Base-by-base conservation (phyloP, 2,113 vertebrate genomes). In the Cromileptes altivelis region DNA sequence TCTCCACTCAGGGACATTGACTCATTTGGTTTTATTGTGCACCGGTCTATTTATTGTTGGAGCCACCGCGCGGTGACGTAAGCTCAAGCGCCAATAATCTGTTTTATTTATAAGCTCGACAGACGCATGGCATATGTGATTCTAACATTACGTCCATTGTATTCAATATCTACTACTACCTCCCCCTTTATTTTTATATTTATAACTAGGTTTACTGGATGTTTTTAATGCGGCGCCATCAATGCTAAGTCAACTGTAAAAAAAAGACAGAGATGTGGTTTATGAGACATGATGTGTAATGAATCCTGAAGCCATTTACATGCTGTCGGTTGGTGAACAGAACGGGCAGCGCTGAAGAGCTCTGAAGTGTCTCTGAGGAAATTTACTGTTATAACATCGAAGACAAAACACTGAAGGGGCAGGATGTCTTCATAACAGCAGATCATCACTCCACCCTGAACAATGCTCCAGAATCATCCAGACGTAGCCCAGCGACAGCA, bases 281-380 rank as follows among this genome's bases (percentile, higher is more conserved):
- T 86, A 90, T 78, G 85, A 80, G 81, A 78, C 30, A 15, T 7
- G 8, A 33, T 37, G 81, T 81, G 76, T 71, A 85, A 89, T 82
- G 88, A 90, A 88, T 91, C 91, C 78, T 45, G 64, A 81, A 83
- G 77, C 75, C 75, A 76, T 90, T 84, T 85, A 58, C 83, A 82
- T 88, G 81, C 63, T 58, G 83, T 75, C 50, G 5, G 56, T 30
- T 14, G 19, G 78, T 50, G 78, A 89, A 65, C 75, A 78, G 60
- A 90, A 23, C 5, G 12, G 68, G 47, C 23, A 45, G 53, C 50
- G 70, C 11, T 19, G 56, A 75, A 27, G 64, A 79, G 73, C 77
- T 82, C 33, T 57, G 45, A 37, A 70, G 72, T n/a, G 87, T 81
- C 82, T 81, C 75, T 0, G 65, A 88, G 89, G 85, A 85, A 91